Percentiles rank a stretch among this genome's conserved stretches.
These are phyloP conservation scores for Bucorvus abyssinicus DNA, from an alignment of 2,797 vertebrate genomes.

Conservation along the genomic window DNA sequence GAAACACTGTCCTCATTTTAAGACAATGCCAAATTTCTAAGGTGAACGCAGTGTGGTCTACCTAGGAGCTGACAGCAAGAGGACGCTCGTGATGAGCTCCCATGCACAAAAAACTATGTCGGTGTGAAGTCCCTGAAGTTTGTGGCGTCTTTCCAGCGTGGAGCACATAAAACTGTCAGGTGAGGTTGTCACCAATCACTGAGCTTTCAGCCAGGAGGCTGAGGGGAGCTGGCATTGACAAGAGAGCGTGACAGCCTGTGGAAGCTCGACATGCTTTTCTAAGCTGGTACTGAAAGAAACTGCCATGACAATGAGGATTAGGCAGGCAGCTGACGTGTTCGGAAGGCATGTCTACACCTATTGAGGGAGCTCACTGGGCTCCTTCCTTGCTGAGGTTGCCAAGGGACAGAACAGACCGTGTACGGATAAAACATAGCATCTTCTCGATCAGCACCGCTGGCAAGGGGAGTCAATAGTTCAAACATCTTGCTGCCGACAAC, in stretches of 20 bases:
- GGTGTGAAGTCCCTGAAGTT: not conserved
- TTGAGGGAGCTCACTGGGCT: not conserved
- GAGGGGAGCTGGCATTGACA: not conserved
- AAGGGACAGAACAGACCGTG: not conserved
- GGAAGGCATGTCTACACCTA: not conserved
- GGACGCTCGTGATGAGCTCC: not conserved
- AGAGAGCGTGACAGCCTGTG: not conserved
- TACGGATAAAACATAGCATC: not conserved
- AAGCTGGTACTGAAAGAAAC: not conserved
- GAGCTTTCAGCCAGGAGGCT: not conserved
- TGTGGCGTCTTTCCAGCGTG: not conserved
- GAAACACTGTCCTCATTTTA: not conserved
- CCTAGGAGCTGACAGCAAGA: not conserved
- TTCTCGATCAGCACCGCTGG: not conserved
- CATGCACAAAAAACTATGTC: not conserved
- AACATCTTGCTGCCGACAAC: not conserved
- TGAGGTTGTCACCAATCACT: not conserved
- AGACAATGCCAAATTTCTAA: not conserved
- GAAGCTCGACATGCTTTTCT: not conserved
- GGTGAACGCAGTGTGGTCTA: fast-evolving
- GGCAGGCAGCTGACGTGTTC: not conserved
- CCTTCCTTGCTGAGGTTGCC: not conserved
- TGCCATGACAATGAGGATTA: not conserved
- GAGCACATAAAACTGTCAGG: not conserved
- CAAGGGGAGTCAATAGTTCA: not conserved